Base-by-base conservation (phyloP, 2,888 invertebrate species). In the Tenthredo amoena region DNA sequence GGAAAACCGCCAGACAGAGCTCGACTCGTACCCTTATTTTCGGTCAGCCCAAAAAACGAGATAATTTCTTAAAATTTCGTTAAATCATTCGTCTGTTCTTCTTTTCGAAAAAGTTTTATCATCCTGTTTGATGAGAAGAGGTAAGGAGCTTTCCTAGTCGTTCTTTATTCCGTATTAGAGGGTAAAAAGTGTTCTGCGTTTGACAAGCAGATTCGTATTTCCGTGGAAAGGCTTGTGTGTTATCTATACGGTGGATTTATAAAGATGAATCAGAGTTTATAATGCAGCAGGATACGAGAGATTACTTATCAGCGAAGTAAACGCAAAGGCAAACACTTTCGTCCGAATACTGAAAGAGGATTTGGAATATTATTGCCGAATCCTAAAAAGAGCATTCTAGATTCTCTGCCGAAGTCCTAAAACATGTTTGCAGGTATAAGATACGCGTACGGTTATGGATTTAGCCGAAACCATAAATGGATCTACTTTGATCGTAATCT, bases 261-360 rank as follows among this genome's bases (percentile, higher is more conserved):
- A 47, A 74, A 74, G 43, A 74, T 43, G 74, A 74, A 74, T 74
- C 26, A 43, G 18, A 74, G 47, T 74, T 74, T 43, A 74, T 40
- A 74, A 43, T 43, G 47, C 43, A 21, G 12, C 12, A 2, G 43
- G 40, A 74, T 74, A 74, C 34, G 26, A 74, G 21, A 47, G 74
- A 43, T 43, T 40, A 40, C 43, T 43, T 43, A 74, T 1, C 10
- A 12, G 12, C 21, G 15, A 74, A 26, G 74, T 40, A 37, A 74
- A 74, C 34, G 68, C 5, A 1, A 68, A 34, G 18, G 68, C 18
- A 68, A 68, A 68, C 68, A 68, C 34, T 68, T 68, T 18, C 31
- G 18, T 15, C 34, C 68, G 6, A 34, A 68, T 1, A 68, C 18
- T 31, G 68, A 34, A 68, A 68, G 68, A 34, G 68, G 68, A 68